phyloP scores from a whole-genome alignment of 2,113 vertebrate genomes.

The Neofelis nebulosa region DNA sequence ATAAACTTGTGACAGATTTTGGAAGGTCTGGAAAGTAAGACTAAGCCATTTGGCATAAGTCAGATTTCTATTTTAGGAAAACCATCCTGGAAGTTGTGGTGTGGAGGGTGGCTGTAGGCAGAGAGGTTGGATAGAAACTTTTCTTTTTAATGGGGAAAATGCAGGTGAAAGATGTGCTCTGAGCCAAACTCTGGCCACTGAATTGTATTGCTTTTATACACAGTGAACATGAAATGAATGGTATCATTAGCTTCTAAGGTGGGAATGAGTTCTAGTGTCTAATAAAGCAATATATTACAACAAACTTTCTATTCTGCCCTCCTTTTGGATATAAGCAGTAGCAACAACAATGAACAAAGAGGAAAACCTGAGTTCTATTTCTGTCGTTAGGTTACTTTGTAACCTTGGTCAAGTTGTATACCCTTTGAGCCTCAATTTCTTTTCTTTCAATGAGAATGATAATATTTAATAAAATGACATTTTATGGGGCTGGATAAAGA shows the following conservation, averaged over 20 bases:
- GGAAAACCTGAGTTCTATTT: neutral
- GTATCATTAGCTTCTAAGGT: neutral
- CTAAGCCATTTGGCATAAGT: neutral
- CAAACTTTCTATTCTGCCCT: neutral
- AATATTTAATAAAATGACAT: neutral
- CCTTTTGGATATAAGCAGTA: neutral
- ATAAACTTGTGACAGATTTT: neutral
- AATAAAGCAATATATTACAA: neutral
- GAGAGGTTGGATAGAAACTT: neutral
- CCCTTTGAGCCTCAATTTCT: neutral
- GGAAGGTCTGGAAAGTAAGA: neutral
- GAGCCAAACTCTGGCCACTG: neutral
- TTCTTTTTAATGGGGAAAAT: neutral
- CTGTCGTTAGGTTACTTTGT: neutral
- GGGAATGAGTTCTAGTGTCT: neutral
- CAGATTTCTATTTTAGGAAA: conserved; percentile 15
- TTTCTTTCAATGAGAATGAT: neutral
- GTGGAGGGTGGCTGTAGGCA: neutral
- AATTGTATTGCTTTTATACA: neutral
- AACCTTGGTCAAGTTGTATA: neutral
- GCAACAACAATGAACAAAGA: neutral
- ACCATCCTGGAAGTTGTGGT: neutral
- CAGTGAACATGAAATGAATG: neutral
- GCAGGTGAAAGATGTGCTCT: neutral
- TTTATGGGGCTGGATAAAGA: neutral